These are phyloP conservation scores for Periparus ater DNA, from an alignment of 2,797 vertebrate species.

Conservation along the genomic window DNA sequence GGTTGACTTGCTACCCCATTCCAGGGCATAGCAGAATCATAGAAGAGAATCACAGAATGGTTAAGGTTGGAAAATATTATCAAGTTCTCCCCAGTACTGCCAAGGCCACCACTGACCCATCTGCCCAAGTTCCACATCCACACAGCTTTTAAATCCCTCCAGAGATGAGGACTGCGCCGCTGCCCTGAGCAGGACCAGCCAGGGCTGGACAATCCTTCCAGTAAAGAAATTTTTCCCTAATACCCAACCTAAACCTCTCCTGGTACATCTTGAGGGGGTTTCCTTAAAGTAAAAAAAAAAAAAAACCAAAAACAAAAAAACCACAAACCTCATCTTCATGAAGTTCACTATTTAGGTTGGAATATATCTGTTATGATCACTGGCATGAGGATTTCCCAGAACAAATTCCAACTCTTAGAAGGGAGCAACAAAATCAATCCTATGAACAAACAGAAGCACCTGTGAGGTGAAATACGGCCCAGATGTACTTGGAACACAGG, in stretches of 20 bases:
- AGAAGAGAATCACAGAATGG: not conserved
- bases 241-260: not conserved
- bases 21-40: not conserved
- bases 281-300: not conserved
- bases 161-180: not conserved
- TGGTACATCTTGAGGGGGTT: not conserved
- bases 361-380: not conserved
- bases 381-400: not conserved
- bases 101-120: not conserved
- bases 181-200: not conserved
- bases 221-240: not conserved
- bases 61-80: not conserved
- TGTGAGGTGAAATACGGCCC: not conserved
- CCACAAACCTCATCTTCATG: not conserved
- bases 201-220: not conserved
- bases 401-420: not conserved
- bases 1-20: not conserved
- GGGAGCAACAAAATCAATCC: not conserved
- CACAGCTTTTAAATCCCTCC: not conserved
- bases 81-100: not conserved
- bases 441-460: not conserved
- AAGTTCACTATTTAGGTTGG: not conserved
- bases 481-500: not conserved
- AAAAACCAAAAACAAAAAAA: not conserved
- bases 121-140: not conserved